phyloP scores from a whole-genome alignment of 1,140 invertebrate genomes.

The Hycleus phaleratus region DNA sequence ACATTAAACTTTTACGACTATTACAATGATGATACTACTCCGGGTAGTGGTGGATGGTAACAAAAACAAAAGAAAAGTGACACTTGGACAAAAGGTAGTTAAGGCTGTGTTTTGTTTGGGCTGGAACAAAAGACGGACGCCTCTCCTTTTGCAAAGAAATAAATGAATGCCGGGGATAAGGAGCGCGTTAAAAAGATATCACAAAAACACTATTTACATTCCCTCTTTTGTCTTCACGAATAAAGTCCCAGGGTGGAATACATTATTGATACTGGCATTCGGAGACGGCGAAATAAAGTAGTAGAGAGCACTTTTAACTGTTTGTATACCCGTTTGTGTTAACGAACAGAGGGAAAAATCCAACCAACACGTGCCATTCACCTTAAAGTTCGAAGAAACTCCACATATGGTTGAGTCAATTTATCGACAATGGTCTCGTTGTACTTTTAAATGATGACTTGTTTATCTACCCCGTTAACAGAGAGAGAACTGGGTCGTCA shows the following conservation, averaged over 20 bases:
- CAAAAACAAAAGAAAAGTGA: constrained; percentile 41
- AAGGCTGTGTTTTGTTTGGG: constrained; percentile 40
- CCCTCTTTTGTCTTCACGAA: constrained; percentile 35
- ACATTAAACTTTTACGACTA: constrained; percentile 35
- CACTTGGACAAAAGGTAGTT: constrained; percentile 43
- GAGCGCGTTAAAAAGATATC: constrained; percentile 39
- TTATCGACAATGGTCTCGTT: too few species aligned
- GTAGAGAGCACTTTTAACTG: too few species aligned
- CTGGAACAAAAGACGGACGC: constrained; percentile 30
- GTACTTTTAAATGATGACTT: too few species aligned
- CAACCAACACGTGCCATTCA: too few species aligned
- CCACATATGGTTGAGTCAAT: too few species aligned
- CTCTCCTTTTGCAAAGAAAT: constrained; percentile 31
- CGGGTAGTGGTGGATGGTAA: constrained; percentile 5
- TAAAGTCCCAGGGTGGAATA: constrained; percentile 27
- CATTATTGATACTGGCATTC: constrained; percentile 33
- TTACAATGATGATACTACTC: too few species aligned
- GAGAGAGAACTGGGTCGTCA: too few species aligned
- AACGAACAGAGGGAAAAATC: too few species aligned
- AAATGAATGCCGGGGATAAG: constrained; percentile 36
- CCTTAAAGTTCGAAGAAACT: too few species aligned
- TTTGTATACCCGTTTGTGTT: too few species aligned
- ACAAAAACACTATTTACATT: constrained; percentile 41
- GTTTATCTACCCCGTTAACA: too few species aligned
- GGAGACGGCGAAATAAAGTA: background rate